Evolutionary conservation across 2,888 invertebrate species (phyloP).

Genomic region (Willowsia nigromaculata): DNA sequence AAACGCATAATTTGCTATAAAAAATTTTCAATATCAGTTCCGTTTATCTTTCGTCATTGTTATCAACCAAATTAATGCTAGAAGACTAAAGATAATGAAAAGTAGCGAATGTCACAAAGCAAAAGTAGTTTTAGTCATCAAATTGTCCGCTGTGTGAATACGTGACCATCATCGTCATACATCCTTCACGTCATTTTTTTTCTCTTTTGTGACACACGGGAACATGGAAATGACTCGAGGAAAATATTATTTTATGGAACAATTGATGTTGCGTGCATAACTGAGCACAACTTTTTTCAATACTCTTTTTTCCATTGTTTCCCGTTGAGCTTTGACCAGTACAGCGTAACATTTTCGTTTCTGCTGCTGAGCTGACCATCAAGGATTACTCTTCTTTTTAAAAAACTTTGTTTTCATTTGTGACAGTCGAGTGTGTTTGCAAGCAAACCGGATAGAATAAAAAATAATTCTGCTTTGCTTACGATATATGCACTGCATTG

Average conservation of each 20-base stretch:
- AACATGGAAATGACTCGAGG: neutral
- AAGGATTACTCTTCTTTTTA: neutral
- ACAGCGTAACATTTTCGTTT: neutral
- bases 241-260: neutral
- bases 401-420: neutral
- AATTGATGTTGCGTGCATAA: conserved; percentile 13
- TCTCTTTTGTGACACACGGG: conserved; percentile 22
- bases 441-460: neutral
- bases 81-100: neutral
- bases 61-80: neutral
- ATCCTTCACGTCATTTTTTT: neutral
- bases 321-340: conserved; percentile 17
- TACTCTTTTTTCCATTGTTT: neutral
- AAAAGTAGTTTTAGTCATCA: neutral
- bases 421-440: neutral
- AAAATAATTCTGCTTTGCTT: neutral
- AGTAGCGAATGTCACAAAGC: neutral
- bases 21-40: neutral
- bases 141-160: neutral
- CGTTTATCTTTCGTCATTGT: conserved; percentile 2
- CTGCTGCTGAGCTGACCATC: neutral
- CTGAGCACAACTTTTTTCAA: neutral
- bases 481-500: neutral
- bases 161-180: conserved; percentile 16
- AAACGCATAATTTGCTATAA: neutral